These are phyloP conservation scores for Caranx melampygus DNA, from an alignment of 2,113 vertebrate genomes.

Conservation along the genomic window DNA sequence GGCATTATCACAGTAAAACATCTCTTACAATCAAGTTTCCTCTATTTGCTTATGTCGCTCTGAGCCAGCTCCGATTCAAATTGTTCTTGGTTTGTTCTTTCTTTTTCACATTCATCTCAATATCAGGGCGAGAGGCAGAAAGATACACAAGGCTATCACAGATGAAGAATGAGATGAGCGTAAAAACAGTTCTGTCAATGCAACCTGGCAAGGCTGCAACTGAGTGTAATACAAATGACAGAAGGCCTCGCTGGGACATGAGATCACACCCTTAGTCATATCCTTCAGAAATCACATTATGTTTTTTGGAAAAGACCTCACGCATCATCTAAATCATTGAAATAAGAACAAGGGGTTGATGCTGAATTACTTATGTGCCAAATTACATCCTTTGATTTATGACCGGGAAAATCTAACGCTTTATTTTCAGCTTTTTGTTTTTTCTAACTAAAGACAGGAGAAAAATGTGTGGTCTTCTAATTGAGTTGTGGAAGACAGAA, in stretches of 20 bases:
- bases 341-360: slow-evolving; percentile 30
- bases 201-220: slow-evolving; percentile 25
- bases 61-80: slow-evolving; percentile 20
- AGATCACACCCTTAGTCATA: slow-evolving; percentile 51
- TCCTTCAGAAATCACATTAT: slow-evolving; percentile 43
- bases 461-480: background rate
- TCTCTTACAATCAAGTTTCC: background rate
- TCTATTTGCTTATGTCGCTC: background rate
- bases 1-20: background rate
- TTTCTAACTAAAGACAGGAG: background rate
- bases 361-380: slow-evolving; percentile 31
- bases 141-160: slow-evolving; percentile 4
- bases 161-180: slow-evolving; percentile 34
- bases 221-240: slow-evolving; percentile 39
- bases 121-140: background rate
- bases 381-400: slow-evolving; percentile 33
- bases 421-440: slow-evolving; percentile 1
- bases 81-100: slow-evolving; percentile 4
- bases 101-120: slow-evolving; percentile 31
- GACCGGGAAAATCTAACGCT: background rate
- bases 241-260: slow-evolving; percentile 19
- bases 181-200: slow-evolving; percentile 31
- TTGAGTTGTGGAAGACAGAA: background rate
- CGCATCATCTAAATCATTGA: slow-evolving; percentile 40
- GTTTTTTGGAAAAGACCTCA: slow-evolving; percentile 47